Conservation (phyloP, 2,797 vertebrate species). For the Zenarchopterus dispar region DNA sequence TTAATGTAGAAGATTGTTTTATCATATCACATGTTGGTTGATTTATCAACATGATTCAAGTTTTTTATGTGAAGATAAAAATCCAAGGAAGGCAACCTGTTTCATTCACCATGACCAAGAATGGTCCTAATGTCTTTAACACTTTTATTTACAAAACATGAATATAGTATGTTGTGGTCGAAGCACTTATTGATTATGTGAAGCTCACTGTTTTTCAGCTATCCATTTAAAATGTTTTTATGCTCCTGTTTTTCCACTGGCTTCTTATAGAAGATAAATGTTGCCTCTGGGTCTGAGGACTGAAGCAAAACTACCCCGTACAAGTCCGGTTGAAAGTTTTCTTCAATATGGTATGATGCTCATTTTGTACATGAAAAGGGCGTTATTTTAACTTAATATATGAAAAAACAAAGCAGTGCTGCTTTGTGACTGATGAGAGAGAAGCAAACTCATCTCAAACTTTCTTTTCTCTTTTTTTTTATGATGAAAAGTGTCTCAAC, state of each 20-base stretch:
- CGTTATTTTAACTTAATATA: no score
- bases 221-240: neutral
- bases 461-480: no score
- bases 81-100: neutral
- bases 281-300: neutral
- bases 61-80: neutral
- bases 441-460: no score
- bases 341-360: neutral
- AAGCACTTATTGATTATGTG: neutral
- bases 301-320: neutral
- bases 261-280: neutral
- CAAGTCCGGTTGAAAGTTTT: neutral
- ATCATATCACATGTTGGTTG: conserved; percentile 7
- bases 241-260: neutral
- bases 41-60: neutral
- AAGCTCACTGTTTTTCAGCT: neutral
- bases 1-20: conserved; percentile 21
- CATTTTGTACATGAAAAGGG: neutral
- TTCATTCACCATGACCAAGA: neutral
- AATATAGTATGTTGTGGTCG: neutral
- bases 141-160: neutral
- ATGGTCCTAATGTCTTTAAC: neutral
- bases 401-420: no score
- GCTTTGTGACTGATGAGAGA: no score
- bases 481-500: no score